These are phyloP conservation scores for Sacculina carcini DNA, from an alignment of 2,888 invertebrate species.

Conservation along the genomic window DNA sequence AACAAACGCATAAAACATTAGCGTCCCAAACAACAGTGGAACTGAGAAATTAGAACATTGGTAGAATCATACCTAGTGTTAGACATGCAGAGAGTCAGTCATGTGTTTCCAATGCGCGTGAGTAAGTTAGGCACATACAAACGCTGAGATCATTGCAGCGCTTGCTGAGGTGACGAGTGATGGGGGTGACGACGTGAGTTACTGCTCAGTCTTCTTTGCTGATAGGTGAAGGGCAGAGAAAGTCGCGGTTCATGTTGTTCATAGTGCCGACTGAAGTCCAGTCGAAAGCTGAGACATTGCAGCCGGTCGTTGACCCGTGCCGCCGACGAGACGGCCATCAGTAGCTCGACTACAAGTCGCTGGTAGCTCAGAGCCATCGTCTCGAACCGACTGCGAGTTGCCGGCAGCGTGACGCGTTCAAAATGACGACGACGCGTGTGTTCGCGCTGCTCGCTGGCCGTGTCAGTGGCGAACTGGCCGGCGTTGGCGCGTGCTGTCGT, in stretches of 20 bases:
- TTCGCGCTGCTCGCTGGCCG: constrained; percentile 31
- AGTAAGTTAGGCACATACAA: no score
- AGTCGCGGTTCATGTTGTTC: constrained; percentile 51
- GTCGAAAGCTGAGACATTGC: constrained; percentile 62
- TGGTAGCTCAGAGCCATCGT: constrained; percentile 44
- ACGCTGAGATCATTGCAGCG: no score
- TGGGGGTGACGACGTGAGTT: not conserved
- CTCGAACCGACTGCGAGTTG: constrained; percentile 32
- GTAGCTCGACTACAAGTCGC: constrained; percentile 59
- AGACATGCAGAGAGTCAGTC: no score
- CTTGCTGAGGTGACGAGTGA: no score
- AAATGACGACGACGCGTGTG: constrained; percentile 34
- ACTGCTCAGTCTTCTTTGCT: constrained; percentile 17
- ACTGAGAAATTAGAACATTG: no score
- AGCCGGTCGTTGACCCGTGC: constrained; percentile 54
- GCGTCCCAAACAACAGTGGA: no score
- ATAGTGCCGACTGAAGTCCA: constrained; percentile 89
- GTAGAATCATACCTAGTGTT: no score
- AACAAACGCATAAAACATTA: no score
- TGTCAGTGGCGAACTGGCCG: constrained; percentile 31
- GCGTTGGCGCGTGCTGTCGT: constrained; percentile 16
- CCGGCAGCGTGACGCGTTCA: constrained; percentile 31
- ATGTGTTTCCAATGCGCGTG: no score
- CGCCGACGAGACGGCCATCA: constrained; percentile 44
- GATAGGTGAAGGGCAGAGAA: constrained; percentile 29